Evolutionary conservation across 1,140 invertebrate genomes (phyloP).

Genomic region (Brachionus sp.): DNA sequence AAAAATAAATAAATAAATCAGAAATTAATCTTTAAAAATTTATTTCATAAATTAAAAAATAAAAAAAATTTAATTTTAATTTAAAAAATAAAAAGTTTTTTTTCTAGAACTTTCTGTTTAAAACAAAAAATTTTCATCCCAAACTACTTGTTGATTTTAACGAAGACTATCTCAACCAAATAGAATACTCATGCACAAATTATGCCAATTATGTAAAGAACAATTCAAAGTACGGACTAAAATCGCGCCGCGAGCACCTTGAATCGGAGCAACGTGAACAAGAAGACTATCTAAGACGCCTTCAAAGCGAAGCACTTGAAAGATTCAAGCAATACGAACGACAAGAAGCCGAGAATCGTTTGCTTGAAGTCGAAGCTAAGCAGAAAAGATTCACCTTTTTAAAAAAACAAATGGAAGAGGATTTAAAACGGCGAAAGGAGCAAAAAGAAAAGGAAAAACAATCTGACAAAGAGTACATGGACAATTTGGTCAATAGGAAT

Average conservation of each 20-base stretch:
- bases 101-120: neutral
- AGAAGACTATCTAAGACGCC: neutral
- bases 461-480: conserved; percentile 30
- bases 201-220: neutral
- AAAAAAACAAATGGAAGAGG: conserved; percentile 34
- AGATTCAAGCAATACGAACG: neutral
- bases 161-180: neutral
- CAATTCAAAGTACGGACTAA: neutral
- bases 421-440: conserved; percentile 2
- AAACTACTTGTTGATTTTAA: neutral
- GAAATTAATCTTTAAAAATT: neutral
- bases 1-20: too few relatives aligned
- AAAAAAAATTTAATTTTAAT: neutral
- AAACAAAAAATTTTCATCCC: neutral
- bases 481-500: conserved; percentile 15
- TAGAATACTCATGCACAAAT: neutral
- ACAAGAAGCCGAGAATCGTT: conserved; percentile 12
- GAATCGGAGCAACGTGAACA: neutral
- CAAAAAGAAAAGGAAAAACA: conserved; percentile 33
- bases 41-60: neutral
- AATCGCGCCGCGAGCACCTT: neutral
- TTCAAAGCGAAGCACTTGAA: neutral
- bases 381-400: neutral
- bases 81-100: neutral
- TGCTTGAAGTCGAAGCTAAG: neutral